Base-by-base conservation (phyloP, 2,888 invertebrate genomes). In the Nemotelus nigrinus region DNA sequence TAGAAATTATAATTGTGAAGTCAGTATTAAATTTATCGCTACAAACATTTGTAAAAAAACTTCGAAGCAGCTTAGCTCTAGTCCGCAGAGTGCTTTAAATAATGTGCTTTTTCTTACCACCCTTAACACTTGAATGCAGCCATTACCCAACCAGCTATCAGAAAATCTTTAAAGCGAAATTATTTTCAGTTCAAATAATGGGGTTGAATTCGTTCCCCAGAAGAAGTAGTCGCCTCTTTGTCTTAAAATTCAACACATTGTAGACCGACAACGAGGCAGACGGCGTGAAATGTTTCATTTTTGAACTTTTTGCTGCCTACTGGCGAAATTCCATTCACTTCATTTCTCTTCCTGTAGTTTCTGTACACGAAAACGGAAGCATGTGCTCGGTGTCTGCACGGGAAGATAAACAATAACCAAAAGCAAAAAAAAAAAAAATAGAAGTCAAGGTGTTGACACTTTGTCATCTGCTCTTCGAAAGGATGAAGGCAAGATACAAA, bases 391-490 rank as follows among this genome's bases (percentile, higher is more conserved):
- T 72, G 45, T 72, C 72, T 47, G 25, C 58, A 41, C 7, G n/a
- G 25, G 48, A 74, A 74, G 63, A 74, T 45, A 74, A 74, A 63
- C 60, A 74, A 25, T 25, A 25, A 25, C 25, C 25, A 63, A 55
- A 71, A 71, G 65, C 50, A 53, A 43, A 47, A 53, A 55, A 43
- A 41, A 45, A 72, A 72, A 58, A 45, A 10, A 25, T 48, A 48
- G 60, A 25, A 47, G 47, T 47, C 60, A 63, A 74, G 74, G 48
- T 74, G 60, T 74, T 74, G 63, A 74, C 74, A 74, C 60, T 74
- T 74, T 63, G 25, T 25, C 25, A 25, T 25, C 25, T 25, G 25
- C 25, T 25, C 0, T 1, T 25, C 25, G 25, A 25, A 25, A 25
- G 25, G 25, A 25, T 25, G 25, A 25, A 25, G 25, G 25, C 25